Evolutionary conservation across 1,140 invertebrate genomes (phyloP).

Genomic region (Euura saliciscinereae): DNA sequence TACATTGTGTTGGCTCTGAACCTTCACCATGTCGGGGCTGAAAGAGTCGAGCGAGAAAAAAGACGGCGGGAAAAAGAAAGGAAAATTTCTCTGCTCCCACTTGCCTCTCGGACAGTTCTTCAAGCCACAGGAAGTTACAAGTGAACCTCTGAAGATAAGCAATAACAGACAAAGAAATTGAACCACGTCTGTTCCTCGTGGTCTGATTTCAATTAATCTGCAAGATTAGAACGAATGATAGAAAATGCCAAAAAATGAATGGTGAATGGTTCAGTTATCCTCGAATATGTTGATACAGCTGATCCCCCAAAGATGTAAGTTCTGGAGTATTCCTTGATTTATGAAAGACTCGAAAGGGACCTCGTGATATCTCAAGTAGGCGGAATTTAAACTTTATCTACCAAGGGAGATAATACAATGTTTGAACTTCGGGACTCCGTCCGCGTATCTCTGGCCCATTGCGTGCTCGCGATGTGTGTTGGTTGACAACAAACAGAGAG

Average conservation of each 20-base stretch:
- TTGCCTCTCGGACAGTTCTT: not conserved
- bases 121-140: not conserved
- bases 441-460: not conserved
- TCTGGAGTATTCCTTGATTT: not conserved
- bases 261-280: not conserved
- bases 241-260: not conserved
- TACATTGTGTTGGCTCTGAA: not conserved
- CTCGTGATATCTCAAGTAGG: not conserved
- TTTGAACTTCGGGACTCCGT: not conserved
- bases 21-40: not conserved
- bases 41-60: not conserved
- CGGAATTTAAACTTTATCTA: not conserved
- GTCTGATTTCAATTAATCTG: too few relatives aligned
- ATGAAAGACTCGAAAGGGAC: conserved; percentile 2
- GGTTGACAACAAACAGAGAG: not conserved
- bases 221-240: too few relatives aligned
- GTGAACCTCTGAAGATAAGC: conserved; percentile 1
- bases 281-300: not conserved
- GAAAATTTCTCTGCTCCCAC: not conserved
- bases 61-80: not conserved
- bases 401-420: not conserved
- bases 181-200: too few relatives aligned
- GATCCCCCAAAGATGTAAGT: not conserved
- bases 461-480: not conserved
- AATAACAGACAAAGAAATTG: not conserved